These are phyloP conservation scores for Caerostris extrusa DNA, from an alignment of 1,140 invertebrate species.

Conservation along the genomic window DNA sequence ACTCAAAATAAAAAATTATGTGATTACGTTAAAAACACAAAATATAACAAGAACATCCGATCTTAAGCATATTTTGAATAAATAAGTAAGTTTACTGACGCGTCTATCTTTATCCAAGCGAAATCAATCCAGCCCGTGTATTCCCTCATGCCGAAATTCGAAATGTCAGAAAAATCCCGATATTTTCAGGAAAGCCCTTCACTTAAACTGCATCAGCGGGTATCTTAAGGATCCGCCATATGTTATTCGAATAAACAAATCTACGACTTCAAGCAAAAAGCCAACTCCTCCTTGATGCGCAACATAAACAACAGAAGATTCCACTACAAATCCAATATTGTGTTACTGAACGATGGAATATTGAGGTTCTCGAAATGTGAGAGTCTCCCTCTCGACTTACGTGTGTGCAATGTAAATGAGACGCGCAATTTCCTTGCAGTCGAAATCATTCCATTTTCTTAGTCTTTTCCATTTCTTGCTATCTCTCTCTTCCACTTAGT, in stretches of 20 bases:
- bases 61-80: background rate
- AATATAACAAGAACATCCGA: no score
- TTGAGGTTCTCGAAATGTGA: conserved; percentile 43
- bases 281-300: background rate
- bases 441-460: conserved; percentile 41
- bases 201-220: background rate
- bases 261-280: background rate
- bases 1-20: background rate
- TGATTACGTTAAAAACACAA: conserved; percentile 1
- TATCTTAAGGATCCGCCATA: background rate
- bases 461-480: conserved; percentile 17
- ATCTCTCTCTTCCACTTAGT: conserved; percentile 11
- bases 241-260: conserved; percentile 34
- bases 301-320: conserved; percentile 28
- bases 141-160: background rate
- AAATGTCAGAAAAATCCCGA: conserved; percentile 22
- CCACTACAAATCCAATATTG: conserved; percentile 43
- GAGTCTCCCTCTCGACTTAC: background rate
- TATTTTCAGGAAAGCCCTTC: background rate
- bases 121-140: background rate
- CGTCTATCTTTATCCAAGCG: background rate
- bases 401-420: conserved; percentile 63
- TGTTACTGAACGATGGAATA: conserved; percentile 53
- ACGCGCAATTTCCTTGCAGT: conserved; percentile 47
- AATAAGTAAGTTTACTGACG: background rate